Evolutionary conservation across 2,888 invertebrate genomes (phyloP), one percentile per base, ranked within the genome.

Genomic region (Nemotelus pantherinus): DNA sequence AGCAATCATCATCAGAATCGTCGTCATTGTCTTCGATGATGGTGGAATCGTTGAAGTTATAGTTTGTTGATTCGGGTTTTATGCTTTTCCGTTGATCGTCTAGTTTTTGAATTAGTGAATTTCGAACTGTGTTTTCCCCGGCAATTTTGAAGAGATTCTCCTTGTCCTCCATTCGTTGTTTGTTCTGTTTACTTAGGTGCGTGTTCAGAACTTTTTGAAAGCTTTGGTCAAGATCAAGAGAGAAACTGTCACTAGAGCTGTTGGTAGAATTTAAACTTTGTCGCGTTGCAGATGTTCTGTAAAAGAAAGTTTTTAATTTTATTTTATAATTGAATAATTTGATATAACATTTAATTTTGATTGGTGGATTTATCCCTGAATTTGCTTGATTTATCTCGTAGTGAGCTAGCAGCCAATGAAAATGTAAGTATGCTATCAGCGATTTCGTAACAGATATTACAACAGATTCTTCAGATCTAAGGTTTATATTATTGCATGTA

Each of bases 1-100:
- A 86, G 63, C 85, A 86, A 2, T 81, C 80, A 57, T 81, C 80
- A 25, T 81, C 81, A 1, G 64, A 64, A 10, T 48, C 75, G 9
- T 43, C 10, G 25, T 74, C 65, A 9, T 55, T 50, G 10, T 79
- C 78, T n/a, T 67, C 72, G 39, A 68, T 45, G 39, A 78, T 58
- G 5, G 79, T 78, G 2, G 76, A 57, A 63, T 79, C 79, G 44
- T 79, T 74, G 41, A 72, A 48, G 44, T 57, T 76, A 41, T 65
- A 64, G 3, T 47, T 58, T 39, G 58, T 60, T 47, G 72, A 6
- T 9, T 50, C 43, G 25, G 25, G 25, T 25, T 25, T 25, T 25
- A 25, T 25, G 25, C 25, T 25, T 25, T 25, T 25, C 25, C 25
- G 25, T 10, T 39, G 50, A 2, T 44, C 39, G 6, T 47, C 55